Base-by-base conservation (phyloP, 1,140 invertebrate genomes). In the Drosophila chauvacae region DNA sequence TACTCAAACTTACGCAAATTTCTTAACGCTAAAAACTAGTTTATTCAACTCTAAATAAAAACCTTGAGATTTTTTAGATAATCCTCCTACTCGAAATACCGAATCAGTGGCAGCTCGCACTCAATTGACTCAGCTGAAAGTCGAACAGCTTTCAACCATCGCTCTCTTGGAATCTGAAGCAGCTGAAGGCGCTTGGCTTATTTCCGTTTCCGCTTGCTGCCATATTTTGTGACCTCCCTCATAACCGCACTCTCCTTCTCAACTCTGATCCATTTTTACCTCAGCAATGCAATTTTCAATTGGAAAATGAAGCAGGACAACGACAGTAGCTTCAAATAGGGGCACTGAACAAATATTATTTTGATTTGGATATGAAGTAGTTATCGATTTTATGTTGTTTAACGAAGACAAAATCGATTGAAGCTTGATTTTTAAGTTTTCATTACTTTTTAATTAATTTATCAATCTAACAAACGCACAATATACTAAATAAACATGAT, bases 181-280 rank as follows among this genome's bases (percentile, higher is more conserved):
- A 63, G 55, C 66, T 63, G 74, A 83, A 81, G 72, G 81, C 72
- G 81, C 81, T 84, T 84, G 72, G 66, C 81, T 84, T 84, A 85
- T 84, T 84, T 84, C 81, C 81, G 77, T 58, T 84, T 85, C 81
- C 81, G 81, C 61, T 64, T 28, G 45, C 53, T 80, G 77, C 47
- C 79, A 81, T 81, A 82, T 82, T 82, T 63, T 57, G 39, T 16
- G 33, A 76, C 16, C 20, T 42, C 30, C 41, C 48, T 41, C 14
- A 45, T 20, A 42, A 20, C 41, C 28, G 16, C 26, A 41, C 59
- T 37, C 33, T 11, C 4, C 58, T 14, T 6, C 33, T 6, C 51
- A 23, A 18, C 14, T 23, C 51, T 55, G 20, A 26, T 39, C 53
- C 45, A 23, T 44, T 71, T 62, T 53, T 69, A 57, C 45, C 76